phyloP scores from a whole-genome alignment of 2,888 invertebrate genomes.

The Spodoptera littoralis region DNA sequence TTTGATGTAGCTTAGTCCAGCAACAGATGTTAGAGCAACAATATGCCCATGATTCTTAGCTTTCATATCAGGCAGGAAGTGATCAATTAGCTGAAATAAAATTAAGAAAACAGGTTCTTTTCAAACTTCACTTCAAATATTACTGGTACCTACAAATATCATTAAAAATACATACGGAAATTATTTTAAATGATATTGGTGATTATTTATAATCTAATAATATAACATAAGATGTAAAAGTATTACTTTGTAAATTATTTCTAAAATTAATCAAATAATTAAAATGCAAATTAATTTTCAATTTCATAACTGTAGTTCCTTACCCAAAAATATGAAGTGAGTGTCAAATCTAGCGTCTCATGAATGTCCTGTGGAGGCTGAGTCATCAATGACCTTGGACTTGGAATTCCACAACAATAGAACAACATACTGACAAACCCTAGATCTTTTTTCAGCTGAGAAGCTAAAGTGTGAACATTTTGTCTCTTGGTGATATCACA shows the following conservation, averaged over 20 bases:
- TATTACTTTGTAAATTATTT: too few species aligned
- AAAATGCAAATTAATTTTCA: too few species aligned
- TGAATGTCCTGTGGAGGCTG: slow-evolving; percentile 87
- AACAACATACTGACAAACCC: slow-evolving; percentile 90
- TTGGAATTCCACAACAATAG: slow-evolving; percentile 90
- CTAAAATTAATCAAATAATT: too few species aligned
- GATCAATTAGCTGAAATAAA: slow-evolving; percentile 86
- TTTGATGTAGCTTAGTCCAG: slow-evolving; percentile 89
- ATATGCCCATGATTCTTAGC: slow-evolving; percentile 89
- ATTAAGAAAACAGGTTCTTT: neutral
- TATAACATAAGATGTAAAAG: too few species aligned
- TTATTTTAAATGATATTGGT: neutral
- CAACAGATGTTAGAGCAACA: slow-evolving; percentile 90
- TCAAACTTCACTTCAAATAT: too few species aligned
- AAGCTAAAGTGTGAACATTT: slow-evolving; percentile 82
- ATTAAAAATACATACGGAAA: neutral
- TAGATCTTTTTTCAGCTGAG: slow-evolving; percentile 83
- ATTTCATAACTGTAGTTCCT: slow-evolving; percentile 34
- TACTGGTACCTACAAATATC: too few species aligned
- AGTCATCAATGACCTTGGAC: slow-evolving; percentile 86
- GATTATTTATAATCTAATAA: too few species aligned
- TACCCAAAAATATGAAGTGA: slow-evolving; percentile 91
- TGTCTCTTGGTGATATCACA: slow-evolving; percentile 89
- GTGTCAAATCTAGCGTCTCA: slow-evolving; percentile 88
- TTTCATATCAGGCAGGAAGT: slow-evolving; percentile 90